phyloP scores from a whole-genome alignment of 2,888 invertebrate species.

The Thysanoteuthis rhombus region DNA sequence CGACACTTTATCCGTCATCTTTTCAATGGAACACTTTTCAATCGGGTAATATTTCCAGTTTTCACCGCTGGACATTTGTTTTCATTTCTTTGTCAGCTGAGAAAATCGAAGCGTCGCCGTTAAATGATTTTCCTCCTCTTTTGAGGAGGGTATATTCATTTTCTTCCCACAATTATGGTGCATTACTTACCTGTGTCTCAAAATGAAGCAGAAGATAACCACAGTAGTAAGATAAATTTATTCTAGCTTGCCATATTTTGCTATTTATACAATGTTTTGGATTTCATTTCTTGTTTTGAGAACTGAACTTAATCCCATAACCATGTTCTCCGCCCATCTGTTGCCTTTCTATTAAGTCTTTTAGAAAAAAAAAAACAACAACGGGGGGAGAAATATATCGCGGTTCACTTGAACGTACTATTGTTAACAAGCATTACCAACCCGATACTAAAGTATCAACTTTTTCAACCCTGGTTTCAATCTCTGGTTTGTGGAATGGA shows the following conservation, averaged over 20 bases:
- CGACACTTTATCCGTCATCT: too few relatives aligned
- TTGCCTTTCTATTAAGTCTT: not conserved
- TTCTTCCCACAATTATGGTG: not conserved
- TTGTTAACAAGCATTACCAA: too few relatives aligned
- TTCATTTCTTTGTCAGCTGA: not conserved
- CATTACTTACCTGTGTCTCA: not conserved
- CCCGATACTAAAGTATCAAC: too few relatives aligned
- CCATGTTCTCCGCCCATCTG: not conserved
- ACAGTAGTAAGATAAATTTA: not conserved
- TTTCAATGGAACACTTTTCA: not conserved
- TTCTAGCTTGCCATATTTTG: too few relatives aligned
- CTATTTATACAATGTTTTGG: too few relatives aligned
- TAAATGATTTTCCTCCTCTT: not conserved
- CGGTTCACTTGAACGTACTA: too few relatives aligned
- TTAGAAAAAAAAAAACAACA: too few relatives aligned
- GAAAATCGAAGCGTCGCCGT: too few relatives aligned
- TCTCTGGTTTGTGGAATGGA: too few relatives aligned
- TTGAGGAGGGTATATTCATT: not conserved
- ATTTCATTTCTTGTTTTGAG: not conserved
- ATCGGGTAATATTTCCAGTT: not conserved
- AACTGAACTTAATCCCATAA: too few relatives aligned
- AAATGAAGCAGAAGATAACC: not conserved
- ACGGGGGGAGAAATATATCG: too few relatives aligned
- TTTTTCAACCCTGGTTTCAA: too few relatives aligned
- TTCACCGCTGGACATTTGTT: not conserved